Percentiles rank a stretch among this genome's conserved stretches.
phyloP scores from a whole-genome alignment of 2,888 invertebrate genomes.

The Nemapogon koenigi region DNA sequence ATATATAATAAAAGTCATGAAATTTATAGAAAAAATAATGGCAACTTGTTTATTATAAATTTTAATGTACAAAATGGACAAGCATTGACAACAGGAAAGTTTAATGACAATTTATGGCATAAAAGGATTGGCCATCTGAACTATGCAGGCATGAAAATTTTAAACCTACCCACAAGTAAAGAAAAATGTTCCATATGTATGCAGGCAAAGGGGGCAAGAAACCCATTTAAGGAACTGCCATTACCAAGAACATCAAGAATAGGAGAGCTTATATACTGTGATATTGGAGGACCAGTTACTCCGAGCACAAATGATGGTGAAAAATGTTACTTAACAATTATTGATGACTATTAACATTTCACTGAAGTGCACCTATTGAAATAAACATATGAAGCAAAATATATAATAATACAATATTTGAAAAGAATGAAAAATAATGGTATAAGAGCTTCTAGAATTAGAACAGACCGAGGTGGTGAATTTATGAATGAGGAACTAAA shows the following conservation, averaged over 20 bases:
- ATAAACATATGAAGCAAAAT: background rate
- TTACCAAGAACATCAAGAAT: background rate
- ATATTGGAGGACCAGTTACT: background rate
- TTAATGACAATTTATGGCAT: background rate
- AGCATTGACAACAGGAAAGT: background rate
- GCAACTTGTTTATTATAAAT: background rate
- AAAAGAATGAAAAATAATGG: background rate
- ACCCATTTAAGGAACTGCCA: no score
- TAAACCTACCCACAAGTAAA: background rate
- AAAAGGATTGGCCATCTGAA: background rate
- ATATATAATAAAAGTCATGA: background rate
- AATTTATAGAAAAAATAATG: background rate
- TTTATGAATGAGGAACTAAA: constrained; percentile 6
- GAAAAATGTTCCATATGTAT: no score
- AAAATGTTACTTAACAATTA: background rate
- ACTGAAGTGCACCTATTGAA: background rate
- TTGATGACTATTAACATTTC: background rate
- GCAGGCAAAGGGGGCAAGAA: no score
- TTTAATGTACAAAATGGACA: background rate
- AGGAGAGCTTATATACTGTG: background rate
- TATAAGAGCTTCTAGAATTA: no score
- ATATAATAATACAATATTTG: background rate
- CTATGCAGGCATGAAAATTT: background rate
- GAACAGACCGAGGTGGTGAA: constrained; percentile 12
- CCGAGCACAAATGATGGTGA: background rate